Base-by-base conservation (phyloP, 2,113 vertebrate genomes). In the Triplophysa dalaica region DNA sequence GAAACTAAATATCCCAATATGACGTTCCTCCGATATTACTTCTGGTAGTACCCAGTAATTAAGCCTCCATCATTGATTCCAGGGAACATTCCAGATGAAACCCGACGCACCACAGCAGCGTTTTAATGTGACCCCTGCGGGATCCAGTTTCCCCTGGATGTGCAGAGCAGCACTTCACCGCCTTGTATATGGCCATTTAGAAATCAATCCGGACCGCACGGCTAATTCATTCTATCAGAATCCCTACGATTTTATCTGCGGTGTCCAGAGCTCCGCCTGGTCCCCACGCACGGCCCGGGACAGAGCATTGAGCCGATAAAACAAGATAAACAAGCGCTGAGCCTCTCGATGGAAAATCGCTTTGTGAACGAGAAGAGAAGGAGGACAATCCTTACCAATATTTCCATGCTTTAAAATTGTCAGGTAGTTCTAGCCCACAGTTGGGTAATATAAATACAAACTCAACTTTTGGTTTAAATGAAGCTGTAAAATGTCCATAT, bases 211-310 rank as follows among this genome's bases (percentile, higher is more conserved):
- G 78, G 79, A 88, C 87, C 82, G 86, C 84, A 82, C 85, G 87
- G 87, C 90, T 92, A 89, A 91, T 91, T 90, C 89, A 84, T 86
- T 82, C 87, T 89, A 92, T 91, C 91, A 89, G 83, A 86, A 82
- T 66, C 83, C 81, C 85, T 89, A 80, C 85, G 90, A 92, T 92
- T 89, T 87, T 91, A 91, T 92, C 92, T 87, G 74, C 77, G 81
- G 83, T 85, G 87, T 87, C 77, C 88, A 88, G 89, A 86, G 85
- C 85, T 60, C 73, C 76, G 86, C 87, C 85, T 77, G 84, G 83
- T 48, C 68, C 79, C 84, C 38, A n/a, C 26, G 54, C 38, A 33
- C 38, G n/a, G 19, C 45, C 41, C 52, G 48, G 41, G 72, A 62
- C 70, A 75, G 70, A 33, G 24, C 52, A 54, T 24, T 16, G 29